Percentiles rank a stretch among this genome's conserved stretches.
Evolutionary conservation across 1,140 invertebrate genomes (phyloP).

Genomic region (Doryteuthis pealeii): DNA sequence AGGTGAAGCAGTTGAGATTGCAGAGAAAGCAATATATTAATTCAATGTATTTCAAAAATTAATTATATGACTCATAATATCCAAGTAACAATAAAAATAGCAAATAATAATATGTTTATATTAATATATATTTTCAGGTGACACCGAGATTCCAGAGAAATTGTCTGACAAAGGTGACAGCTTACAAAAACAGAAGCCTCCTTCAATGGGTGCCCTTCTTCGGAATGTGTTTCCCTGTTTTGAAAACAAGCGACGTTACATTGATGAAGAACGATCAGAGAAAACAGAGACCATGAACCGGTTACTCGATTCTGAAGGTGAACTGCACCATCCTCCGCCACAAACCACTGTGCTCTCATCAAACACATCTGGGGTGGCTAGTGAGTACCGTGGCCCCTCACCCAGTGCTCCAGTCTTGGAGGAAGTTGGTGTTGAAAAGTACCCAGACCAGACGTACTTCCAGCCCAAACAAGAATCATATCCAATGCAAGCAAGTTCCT

Average conservation of each 20-base stretch:
- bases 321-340: neutral
- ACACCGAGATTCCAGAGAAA: neutral
- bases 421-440: neutral
- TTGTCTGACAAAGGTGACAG: neutral
- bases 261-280: neutral
- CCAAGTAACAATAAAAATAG: no score
- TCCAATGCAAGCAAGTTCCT: neutral
- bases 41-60: no score
- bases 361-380: neutral
- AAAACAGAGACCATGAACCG: neutral
- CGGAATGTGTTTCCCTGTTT: neutral
- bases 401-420: neutral
- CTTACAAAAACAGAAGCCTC: conserved; percentile 1
- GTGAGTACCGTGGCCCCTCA: neutral
- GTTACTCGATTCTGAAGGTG: neutral
- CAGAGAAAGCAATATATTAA: no score
- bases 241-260: neutral
- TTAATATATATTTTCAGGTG: neutral
- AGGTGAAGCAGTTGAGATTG: no score
- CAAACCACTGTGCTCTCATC: neutral
- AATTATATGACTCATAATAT: no score
- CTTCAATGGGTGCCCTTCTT: neutral
- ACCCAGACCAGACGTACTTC: neutral
- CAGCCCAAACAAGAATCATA: neutral
- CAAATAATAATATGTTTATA: no score